Base-by-base conservation (phyloP, 2,888 invertebrate species). In the Marasmarcha lunaedactyla region DNA sequence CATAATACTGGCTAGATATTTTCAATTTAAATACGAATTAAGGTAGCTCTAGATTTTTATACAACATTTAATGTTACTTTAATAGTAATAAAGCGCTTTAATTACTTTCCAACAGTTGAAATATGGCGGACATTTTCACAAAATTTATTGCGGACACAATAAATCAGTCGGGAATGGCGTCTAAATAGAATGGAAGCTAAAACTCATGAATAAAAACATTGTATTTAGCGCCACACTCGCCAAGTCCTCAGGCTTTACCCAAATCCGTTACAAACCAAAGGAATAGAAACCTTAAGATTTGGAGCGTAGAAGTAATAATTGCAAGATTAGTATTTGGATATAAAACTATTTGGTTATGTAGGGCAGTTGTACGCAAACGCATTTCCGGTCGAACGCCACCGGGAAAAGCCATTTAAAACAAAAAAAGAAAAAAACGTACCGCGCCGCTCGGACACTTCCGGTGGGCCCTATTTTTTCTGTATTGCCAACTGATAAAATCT, bases 381-480 rank as follows among this genome's bases (percentile, higher is more conserved):
- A 83, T 83, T 81, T 83, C 83, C 83, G 81, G 77, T 60, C 70
- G 66, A 77, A 72, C 71, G 69, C 64, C 74, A 79, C 71, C 81
- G 81, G 83, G 83, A 78, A 83, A 83, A 78, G 78, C 78, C 74
- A 81, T 83, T 81, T 81, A 79, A 83, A 81, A 81, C 79, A 83
- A 83, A 81, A 81, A 79, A 69, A 76, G 76, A 81, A 77, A 73
- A 77, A 74, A 70, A 78, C 77, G 65, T 74, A 70, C 70, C 77
- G 72, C 74, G 71, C 56, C 58, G 76, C 71, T 83, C 77, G 83
- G 83, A 81, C 83, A 81, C 83, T 83, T 83, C 83, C 83, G 83
- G 83, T 83, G 81, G 81, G 74, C 83, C 79, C 83, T 78, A 81
- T 83, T 83, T 81, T 83, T 83, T 81, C 81, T 83, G 78, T 83